Evolutionary conservation across 2,888 invertebrate genomes (phyloP).

Genomic region (Cataglyphis livida): DNA sequence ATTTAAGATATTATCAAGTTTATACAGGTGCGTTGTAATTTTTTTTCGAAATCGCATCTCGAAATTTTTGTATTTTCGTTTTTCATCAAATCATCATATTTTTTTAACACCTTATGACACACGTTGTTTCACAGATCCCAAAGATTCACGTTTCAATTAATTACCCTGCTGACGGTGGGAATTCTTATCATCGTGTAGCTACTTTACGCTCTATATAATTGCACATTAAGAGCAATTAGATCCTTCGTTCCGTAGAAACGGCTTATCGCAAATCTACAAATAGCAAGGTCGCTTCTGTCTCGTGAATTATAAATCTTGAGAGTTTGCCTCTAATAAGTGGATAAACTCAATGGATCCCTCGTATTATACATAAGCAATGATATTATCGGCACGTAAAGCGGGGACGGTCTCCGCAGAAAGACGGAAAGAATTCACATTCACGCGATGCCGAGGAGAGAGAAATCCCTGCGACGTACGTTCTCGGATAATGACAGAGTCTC

Average conservation of each 20-base stretch:
- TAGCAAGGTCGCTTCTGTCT: neutral
- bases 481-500: constrained; percentile 23
- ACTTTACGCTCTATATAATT: neutral
- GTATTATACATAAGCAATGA: neutral
- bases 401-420: neutral
- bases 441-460: constrained; percentile 29
- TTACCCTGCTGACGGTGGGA: neutral
- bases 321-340: neutral
- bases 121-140: neutral
- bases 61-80: neutral
- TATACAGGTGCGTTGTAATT: neutral
- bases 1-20: neutral
- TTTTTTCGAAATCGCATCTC: neutral
- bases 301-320: neutral
- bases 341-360: constrained; percentile 7
- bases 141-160: neutral
- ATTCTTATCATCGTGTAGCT: neutral
- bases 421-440: constrained; percentile 25
- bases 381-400: constrained; percentile 32
- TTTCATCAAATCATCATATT: neutral
- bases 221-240: constrained; percentile 1
- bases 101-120: neutral
- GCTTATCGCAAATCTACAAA: neutral
- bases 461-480: neutral
- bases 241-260: neutral